A percentile compares a stretch with the other conserved stretches of the same genome.
phyloP scores from a whole-genome alignment of 2,113 vertebrate genomes.

The Kryptolebias marmoratus region DNA sequence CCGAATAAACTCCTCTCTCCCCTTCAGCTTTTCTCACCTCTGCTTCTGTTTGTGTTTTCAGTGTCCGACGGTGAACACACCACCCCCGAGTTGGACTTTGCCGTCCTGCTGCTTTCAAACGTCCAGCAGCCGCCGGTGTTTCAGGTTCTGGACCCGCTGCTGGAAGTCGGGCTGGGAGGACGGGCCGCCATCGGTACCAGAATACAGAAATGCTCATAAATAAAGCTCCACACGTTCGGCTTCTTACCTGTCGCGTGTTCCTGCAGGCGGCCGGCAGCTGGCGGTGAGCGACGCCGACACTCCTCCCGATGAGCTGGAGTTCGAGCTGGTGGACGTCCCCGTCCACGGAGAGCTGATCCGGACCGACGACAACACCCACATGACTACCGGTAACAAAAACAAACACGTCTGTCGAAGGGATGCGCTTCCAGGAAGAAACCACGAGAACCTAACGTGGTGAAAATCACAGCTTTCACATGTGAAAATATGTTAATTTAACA shows the following conservation, averaged over 20 bases:
- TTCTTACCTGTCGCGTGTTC: constrained; percentile 2
- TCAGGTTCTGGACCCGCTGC: constrained; percentile 85
- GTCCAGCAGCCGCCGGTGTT: constrained; percentile 86
- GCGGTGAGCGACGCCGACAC: constrained; percentile 83
- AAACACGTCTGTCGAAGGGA: no score
- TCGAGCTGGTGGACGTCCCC: constrained; percentile 90
- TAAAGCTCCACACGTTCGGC: background rate
- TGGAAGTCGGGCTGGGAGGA: constrained; percentile 88
- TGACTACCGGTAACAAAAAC: constrained; percentile 83
- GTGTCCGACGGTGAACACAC: constrained; percentile 90
- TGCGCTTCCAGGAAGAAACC: no score
- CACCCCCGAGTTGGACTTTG: constrained; percentile 89
- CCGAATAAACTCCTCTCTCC: no score
- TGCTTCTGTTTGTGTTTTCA: constrained; percentile 47
- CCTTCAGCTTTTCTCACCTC: background rate
- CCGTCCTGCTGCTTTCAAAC: constrained; percentile 86
- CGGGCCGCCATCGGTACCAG: constrained; percentile 87
- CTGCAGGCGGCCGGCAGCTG: constrained; percentile 84
- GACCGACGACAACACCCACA: constrained; percentile 62
- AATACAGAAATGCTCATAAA: background rate
- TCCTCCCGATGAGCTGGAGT: constrained; percentile 87
- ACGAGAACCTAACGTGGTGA: no score
- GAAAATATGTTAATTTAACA: no score
- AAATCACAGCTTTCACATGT: no score
- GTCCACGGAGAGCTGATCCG: constrained; percentile 84